phyloP scores from a whole-genome alignment of 2,888 invertebrate genomes.

The Synergus itoensis region DNA sequence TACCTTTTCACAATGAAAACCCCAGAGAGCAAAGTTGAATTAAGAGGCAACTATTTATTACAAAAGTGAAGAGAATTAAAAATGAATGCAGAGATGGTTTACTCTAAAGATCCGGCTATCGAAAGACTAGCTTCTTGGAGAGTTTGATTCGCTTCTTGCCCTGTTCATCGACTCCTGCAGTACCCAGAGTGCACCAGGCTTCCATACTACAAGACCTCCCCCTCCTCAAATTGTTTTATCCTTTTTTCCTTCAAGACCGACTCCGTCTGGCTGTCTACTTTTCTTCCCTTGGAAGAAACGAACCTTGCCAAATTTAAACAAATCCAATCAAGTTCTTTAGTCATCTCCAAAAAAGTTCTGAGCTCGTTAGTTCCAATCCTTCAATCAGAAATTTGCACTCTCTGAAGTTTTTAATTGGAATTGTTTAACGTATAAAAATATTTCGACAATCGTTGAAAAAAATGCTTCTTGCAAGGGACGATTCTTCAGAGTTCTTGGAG shows the following conservation, averaged over 20 bases:
- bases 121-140: constrained; percentile 22
- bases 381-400: not conserved
- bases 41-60: not conserved
- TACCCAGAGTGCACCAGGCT: constrained; percentile 21
- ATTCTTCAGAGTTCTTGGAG: not conserved
- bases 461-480: not conserved
- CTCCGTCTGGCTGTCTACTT: not conserved
- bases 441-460: not conserved
- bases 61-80: not conserved
- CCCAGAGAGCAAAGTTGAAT: no score
- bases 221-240: constrained; percentile 41
- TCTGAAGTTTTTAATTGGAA: not conserved
- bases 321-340: constrained; percentile 19
- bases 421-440: not conserved
- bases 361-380: not conserved
- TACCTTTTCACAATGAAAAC: not conserved
- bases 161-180: constrained; percentile 1
- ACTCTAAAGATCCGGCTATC: not conserved
- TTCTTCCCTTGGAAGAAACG: not conserved
- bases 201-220: not conserved
- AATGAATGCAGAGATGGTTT: constrained; percentile 4
- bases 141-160: not conserved
- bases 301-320: constrained; percentile 3
- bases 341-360: not conserved
- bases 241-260: constrained; percentile 45